Conservation (phyloP, 2,888 invertebrate genomes). For the Drosophila colorata region DNA sequence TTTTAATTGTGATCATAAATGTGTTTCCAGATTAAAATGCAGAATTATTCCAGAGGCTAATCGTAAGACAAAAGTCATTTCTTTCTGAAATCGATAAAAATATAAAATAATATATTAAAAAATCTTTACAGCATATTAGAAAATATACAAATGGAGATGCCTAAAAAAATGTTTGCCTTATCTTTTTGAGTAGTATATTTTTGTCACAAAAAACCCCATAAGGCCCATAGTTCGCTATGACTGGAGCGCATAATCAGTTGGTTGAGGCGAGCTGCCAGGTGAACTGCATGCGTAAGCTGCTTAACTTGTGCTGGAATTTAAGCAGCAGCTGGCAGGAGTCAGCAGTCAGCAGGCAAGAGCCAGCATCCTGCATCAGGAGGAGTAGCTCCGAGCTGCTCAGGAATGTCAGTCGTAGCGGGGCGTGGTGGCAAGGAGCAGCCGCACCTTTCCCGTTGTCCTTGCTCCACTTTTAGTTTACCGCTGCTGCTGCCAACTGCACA, state of each 20-base stretch:
- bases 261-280: slow-evolving; percentile 22
- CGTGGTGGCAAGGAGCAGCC: slow-evolving; percentile 10
- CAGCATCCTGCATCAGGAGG: slow-evolving; percentile 4
- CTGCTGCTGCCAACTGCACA: slow-evolving; percentile 59
- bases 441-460: slow-evolving; percentile 72
- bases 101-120: no score
- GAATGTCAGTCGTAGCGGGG: slow-evolving; percentile 47
- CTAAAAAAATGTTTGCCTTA: no score
- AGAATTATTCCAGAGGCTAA: no score
- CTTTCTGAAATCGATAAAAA: no score
- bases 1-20: no score
- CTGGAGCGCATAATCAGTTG: slow-evolving; percentile 50
- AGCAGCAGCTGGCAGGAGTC: slow-evolving; percentile 45
- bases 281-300: slow-evolving; percentile 70
- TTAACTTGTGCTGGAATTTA: slow-evolving; percentile 73
- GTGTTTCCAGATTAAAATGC: no score
- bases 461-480: slow-evolving; percentile 78
- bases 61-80: no score
- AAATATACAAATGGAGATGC: no score
- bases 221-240: not conserved
- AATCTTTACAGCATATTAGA: no score
- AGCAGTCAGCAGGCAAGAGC: slow-evolving; percentile 1
- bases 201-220: not conserved
- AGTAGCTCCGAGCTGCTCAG: slow-evolving; percentile 45
- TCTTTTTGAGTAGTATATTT: not conserved